phyloP scores from a whole-genome alignment of 1,140 invertebrate genomes.

The Penaeus indicus region DNA sequence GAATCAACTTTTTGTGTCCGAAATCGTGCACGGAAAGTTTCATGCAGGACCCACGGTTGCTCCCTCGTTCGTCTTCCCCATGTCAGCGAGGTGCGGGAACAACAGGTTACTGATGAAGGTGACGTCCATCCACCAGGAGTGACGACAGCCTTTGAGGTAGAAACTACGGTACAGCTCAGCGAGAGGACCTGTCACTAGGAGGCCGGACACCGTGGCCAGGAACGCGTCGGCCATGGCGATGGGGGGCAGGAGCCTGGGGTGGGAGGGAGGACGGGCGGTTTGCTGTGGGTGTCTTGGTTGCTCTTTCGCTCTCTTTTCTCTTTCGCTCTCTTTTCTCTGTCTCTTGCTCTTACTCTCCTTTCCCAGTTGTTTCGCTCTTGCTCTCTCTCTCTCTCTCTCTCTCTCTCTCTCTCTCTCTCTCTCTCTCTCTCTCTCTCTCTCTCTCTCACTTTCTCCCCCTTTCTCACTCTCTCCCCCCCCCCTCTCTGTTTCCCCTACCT shows the following conservation, averaged over 20 bases:
- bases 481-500: too few relatives aligned
- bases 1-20: too few relatives aligned
- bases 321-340: neutral
- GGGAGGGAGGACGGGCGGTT: neutral
- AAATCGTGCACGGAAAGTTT: too few relatives aligned
- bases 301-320: neutral
- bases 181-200: conserved; percentile 22
- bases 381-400: neutral
- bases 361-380: neutral
- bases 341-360: neutral
- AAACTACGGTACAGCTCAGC: conserved; percentile 1
- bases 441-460: too few relatives aligned
- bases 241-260: conserved; percentile 37
- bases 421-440: too few relatives aligned
- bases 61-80: conserved; percentile 74
- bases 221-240: conserved; percentile 16
- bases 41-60: neutral
- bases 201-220: conserved; percentile 37
- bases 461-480: too few relatives aligned
- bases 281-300: neutral
- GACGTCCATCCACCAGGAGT: conserved; percentile 68
- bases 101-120: conserved; percentile 68
- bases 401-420: neutral
- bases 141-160: conserved; percentile 61
- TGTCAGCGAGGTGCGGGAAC: conserved; percentile 72